These are phyloP conservation scores for Pelodiscus sinensis DNA, from an alignment of 2,113 vertebrate species.

Conservation along the genomic window DNA sequence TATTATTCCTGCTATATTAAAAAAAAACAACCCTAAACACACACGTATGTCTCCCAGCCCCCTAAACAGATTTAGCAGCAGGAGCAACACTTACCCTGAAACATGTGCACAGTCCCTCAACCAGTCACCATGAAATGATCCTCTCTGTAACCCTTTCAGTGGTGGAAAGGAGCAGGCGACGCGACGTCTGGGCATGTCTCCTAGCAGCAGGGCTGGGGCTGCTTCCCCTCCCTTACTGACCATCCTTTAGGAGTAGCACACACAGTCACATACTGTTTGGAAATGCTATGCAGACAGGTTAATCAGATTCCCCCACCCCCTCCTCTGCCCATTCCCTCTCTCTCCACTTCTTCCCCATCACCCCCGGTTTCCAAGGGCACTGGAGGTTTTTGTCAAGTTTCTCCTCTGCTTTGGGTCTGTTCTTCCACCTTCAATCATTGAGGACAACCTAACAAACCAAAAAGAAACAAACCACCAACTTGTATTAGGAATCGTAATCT, in stretches of 20 bases:
- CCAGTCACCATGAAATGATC: slow-evolving; percentile 17
- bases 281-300: slow-evolving; percentile 30
- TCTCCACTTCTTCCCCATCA: neutral
- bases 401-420: slow-evolving; percentile 9
- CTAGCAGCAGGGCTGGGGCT: slow-evolving; percentile 9
- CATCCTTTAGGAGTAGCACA: neutral
- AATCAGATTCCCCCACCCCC: neutral
- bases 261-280: neutral
- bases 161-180: slow-evolving; percentile 16
- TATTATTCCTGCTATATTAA: neutral
- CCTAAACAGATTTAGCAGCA: neutral
- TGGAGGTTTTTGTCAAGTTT: slow-evolving; percentile 21
- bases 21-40: neutral
- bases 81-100: slow-evolving; percentile 71
- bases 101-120: slow-evolving; percentile 5
- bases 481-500: slow-evolving; percentile 68
- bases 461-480: slow-evolving; percentile 8
- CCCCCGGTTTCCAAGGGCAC: neutral
- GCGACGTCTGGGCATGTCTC: slow-evolving; percentile 19
- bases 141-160: slow-evolving; percentile 21
- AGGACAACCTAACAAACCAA: slow-evolving; percentile 10
- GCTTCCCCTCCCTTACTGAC: neutral
- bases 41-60: neutral
- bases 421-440: slow-evolving; percentile 48
- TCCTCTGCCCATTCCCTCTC: slow-evolving; percentile 8